Evolutionary conservation across 2,888 invertebrate species (phyloP).

Genomic region (Smittia aterrima): DNA sequence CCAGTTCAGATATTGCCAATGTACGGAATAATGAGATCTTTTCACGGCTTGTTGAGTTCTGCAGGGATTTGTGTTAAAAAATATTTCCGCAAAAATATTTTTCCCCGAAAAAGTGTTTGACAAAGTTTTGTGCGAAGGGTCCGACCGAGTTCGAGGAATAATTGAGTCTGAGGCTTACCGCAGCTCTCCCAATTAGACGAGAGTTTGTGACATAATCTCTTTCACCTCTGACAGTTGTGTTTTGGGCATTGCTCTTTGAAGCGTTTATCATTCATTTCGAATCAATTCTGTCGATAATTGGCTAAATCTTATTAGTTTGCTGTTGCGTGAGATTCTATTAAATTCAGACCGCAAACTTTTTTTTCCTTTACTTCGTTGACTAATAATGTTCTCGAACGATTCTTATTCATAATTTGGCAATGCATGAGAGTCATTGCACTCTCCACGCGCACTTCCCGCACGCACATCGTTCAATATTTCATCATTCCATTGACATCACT

Average conservation of each 20-base stretch:
- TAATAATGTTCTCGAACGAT: neutral
- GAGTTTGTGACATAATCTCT: slow-evolving; percentile 37
- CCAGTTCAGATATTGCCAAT: slow-evolving; percentile 17
- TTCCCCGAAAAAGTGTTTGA: slow-evolving; percentile 8
- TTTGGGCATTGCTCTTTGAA: neutral
- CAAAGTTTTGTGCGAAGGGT: neutral
- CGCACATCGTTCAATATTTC: neutral
- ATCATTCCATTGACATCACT: neutral
- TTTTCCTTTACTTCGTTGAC: neutral
- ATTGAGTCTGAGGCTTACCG: slow-evolving; percentile 21
- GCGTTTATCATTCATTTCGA: slow-evolving; percentile 23
- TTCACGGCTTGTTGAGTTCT: slow-evolving; percentile 6
- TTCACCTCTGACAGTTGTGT: slow-evolving; percentile 20
- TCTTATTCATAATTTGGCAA: neutral
- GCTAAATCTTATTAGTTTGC: slow-evolving; percentile 32
- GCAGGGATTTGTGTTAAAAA: neutral
- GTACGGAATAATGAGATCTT: neutral
- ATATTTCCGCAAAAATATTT: neutral
- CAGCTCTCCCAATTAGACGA: slow-evolving; percentile 18
- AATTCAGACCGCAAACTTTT: slow-evolving; percentile 25
- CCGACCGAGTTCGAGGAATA: neutral
- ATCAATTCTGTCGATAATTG: slow-evolving; percentile 35
- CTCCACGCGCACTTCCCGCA: neutral
- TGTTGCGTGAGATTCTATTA: slow-evolving; percentile 32
- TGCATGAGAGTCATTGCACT: neutral